Evolutionary conservation across 2,797 vertebrate species (phyloP).

Genomic region (Thripadectes ignobilis): DNA sequence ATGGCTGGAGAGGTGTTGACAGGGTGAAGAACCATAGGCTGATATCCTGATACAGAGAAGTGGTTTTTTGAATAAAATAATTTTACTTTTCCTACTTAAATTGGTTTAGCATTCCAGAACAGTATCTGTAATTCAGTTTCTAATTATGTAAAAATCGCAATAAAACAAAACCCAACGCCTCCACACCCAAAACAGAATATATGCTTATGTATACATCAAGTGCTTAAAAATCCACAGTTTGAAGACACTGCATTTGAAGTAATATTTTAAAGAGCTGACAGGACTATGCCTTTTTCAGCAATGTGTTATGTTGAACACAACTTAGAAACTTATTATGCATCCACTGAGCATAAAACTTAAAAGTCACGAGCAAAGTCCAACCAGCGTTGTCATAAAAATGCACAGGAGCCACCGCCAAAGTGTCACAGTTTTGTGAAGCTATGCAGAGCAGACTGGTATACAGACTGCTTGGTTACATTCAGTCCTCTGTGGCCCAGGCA

Average conservation of each 20-base stretch:
- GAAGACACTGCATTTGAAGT: not conserved
- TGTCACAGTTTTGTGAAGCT: not conserved
- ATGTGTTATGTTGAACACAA: not conserved
- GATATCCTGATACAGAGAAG: not conserved
- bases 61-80: not conserved
- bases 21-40: not conserved
- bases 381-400: not conserved
- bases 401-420: not conserved
- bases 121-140: not conserved
- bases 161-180: not conserved
- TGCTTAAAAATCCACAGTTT: not conserved
- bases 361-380: not conserved
- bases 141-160: not conserved
- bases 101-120: not conserved
- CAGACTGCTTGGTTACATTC: not conserved
- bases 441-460: not conserved
- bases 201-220: not conserved
- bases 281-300: not conserved
- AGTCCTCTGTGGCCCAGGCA: not conserved
- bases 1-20: not conserved
- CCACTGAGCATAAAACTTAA: not conserved
- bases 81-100: not conserved
- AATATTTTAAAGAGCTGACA: not conserved
- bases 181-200: not conserved
- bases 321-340: not conserved